Evolutionary conservation across 2,797 vertebrate genomes (phyloP), one percentile per base, ranked within the genome.

Genomic region (Leucoraja ocellata): DNA sequence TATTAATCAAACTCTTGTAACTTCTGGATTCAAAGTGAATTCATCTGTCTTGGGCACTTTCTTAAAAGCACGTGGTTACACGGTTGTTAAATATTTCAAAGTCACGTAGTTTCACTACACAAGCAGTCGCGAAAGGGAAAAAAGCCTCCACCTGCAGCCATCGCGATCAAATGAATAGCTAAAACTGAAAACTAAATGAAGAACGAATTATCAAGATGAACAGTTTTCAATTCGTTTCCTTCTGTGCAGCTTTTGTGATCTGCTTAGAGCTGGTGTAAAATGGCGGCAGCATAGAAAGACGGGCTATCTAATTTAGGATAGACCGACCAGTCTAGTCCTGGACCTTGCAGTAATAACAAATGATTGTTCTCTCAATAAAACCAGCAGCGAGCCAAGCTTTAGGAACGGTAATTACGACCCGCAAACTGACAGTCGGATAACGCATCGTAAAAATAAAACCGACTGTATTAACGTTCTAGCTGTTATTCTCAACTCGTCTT

Each of bases 151-250:
- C 71, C 90, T 92, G 36, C 71, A 74, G 9, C 76, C 71, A 92
- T 54, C n/a, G 1, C 39, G 63, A 91, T 71, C 86, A 92, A 92
- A 23, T 71, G n/a, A 92, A 92, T 92, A 54, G 11, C 71, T 92
- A 32, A 92, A 76, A 92, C 71, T 28, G 39, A 74, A 25, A 92
- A 92, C 68, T 92, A 92, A 92, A 92, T 92, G 39, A 32, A 92
- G 14, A 92, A 92, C 90, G 73, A 92, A 92, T 92, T 92, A 71
- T 74, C 90, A 91, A 91, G 90, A 68, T 91, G 36, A 91, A 91
- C 71, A 91, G 68, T 32, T 74, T 91, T 91, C 90, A 92, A 92
- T 92, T 92, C 68, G 71, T 76, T 54, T 92, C 71, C 36, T 58
- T 76, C 36, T 76, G 10, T 74, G 90, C 71, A 58, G 68, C 71